Base-by-base conservation (phyloP, 2,797 vertebrate genomes). In the Malacoctenus gilli region DNA sequence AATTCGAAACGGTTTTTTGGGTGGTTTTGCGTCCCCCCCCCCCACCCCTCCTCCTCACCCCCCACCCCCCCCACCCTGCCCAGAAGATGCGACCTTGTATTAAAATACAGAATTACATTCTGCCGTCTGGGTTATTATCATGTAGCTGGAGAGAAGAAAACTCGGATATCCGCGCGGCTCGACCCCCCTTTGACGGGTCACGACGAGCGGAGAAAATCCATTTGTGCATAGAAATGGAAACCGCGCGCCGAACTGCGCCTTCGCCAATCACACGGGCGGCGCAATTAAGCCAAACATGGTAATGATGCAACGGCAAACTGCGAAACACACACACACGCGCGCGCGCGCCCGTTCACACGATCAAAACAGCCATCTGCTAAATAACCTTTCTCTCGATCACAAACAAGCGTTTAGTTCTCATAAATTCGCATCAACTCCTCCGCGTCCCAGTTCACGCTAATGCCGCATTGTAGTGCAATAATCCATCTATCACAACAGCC, bases 371-470 rank as follows among this genome's bases (percentile, higher is more conserved):
- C 74, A 82, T 83, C 74, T 79, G 74, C 47, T 75, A 57, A 82
- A 79, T 69, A 81, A 69, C 64, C 75, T 68, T 60, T 65, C 59
- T 66, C 54, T 53, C 58, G 66, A 31, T 25, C 39, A 61, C 60
- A 76, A 87, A 84, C 70, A 84, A 52, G 7, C 69, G 58, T 72
- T 81, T 75, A 69, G 67, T 75, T 53, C 55, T 70, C 57, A 73
- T 68, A 66, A 80, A 80, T 65, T 60, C 53, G 68, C 43, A 72
- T 60, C 63, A 79, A 79, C 70, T 74, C 59, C 42, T 71, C 59
- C 2, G 13, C 20, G 59, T 15, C 67, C 71, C 60, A 77, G 51
- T 82, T 85, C 58, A 79, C 72, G 55, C 75, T 70, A 59, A 69
- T 36, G 51, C 77, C 42, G 44, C 12, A 72, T 82, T 84, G 72